Conservation (phyloP, 2,888 invertebrate genomes). For the Scaptomyza tumidula region DNA sequence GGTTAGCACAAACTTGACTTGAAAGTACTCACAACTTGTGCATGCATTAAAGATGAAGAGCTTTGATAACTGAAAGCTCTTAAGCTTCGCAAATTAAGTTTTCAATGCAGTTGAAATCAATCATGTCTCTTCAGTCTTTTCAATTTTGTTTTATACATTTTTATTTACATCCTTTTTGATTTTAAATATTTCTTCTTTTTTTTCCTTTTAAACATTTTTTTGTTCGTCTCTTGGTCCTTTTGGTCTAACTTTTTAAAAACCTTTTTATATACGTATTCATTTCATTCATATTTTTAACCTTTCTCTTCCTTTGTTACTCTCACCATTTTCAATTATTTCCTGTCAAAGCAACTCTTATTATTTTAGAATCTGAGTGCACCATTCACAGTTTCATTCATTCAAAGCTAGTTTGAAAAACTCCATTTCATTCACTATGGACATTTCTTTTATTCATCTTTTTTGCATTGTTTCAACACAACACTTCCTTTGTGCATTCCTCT, state of each 20-base stretch:
- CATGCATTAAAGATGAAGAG: not conserved
- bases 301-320: not conserved
- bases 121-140: not conserved
- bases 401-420: not conserved
- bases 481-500: constrained; percentile 29
- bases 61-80: not conserved
- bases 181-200: not conserved
- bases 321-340: constrained; percentile 18
- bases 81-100: not conserved
- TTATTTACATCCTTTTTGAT: not conserved
- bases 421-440: too few species aligned
- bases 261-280: too few species aligned
- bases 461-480: constrained; percentile 12
- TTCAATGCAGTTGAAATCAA: not conserved
- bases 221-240: too few species aligned
- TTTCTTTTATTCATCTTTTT: constrained; percentile 8
- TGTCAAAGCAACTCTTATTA: constrained; percentile 1
- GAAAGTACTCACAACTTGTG: not conserved
- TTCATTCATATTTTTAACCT: not conserved
- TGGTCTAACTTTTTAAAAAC: too few species aligned
- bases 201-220: too few species aligned
- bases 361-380: not conserved
- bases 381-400: not conserved
- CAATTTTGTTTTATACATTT: not conserved
- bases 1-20: not conserved